Conservation (phyloP, 2,888 invertebrate species). For the Patella depressa region DNA sequence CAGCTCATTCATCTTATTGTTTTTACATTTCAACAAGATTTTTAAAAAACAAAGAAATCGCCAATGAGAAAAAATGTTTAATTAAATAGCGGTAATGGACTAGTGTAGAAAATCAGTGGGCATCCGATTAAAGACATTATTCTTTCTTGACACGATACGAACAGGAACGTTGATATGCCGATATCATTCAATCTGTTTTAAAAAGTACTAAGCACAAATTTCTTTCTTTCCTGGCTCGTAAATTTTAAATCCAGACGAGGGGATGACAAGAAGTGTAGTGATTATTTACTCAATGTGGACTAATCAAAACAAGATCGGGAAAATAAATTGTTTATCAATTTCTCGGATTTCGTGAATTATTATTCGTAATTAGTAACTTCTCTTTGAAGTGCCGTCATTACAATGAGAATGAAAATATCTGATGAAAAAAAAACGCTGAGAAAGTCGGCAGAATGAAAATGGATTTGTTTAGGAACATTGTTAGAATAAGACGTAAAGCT, state of each 20-base stretch:
- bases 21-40: conserved; percentile 8
- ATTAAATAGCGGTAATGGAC: conserved; percentile 10
- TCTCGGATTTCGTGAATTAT: background rate
- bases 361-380: background rate
- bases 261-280: background rate
- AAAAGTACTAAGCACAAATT: background rate
- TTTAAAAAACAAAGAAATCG: background rate
- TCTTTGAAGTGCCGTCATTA: background rate
- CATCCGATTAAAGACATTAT: background rate
- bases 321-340: conserved; percentile 6
- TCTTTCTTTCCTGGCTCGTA: conserved; percentile 3
- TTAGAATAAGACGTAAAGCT: too few relatives aligned
- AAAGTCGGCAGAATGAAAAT: too few relatives aligned
- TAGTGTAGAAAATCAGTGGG: background rate
- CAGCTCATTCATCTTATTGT: background rate
- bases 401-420: background rate
- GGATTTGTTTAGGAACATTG: too few relatives aligned
- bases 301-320: background rate
- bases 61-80: background rate
- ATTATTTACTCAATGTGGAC: conserved; percentile 8
- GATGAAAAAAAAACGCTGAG: too few relatives aligned
- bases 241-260: background rate
- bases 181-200: background rate
- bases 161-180: background rate
- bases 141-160: conserved; percentile 9